A percentile compares a stretch with the other conserved stretches of the same genome.
These are phyloP conservation scores for Sebastes fasciatus DNA, from an alignment of 2,113 vertebrate genomes.

Conservation along the genomic window DNA sequence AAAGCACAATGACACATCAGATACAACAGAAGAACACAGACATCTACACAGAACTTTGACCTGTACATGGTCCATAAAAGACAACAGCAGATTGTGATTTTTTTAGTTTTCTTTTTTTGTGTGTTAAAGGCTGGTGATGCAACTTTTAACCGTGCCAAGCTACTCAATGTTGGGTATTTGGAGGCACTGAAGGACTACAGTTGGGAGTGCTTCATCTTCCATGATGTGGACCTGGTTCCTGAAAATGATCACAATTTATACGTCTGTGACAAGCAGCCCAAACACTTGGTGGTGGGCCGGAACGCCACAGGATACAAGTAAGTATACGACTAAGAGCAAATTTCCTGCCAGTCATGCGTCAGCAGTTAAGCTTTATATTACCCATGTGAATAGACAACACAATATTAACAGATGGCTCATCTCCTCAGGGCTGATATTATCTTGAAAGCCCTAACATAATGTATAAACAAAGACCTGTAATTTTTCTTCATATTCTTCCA, in stretches of 20 bases:
- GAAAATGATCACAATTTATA: conserved; percentile 97
- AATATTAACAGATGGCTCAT: not conserved
- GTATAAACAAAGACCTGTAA: not conserved
- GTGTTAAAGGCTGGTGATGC: conserved; percentile 86
- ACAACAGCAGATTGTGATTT: not conserved
- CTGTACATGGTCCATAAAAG: not conserved
- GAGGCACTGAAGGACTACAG: conserved; percentile 92
- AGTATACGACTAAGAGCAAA: conserved; percentile 49
- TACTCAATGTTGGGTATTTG: conserved; percentile 95
- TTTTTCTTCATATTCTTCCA: not conserved
- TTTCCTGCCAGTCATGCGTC: not conserved
- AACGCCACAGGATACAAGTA: conserved; percentile 97
- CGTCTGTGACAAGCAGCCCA: conserved; percentile 90
- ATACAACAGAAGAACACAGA: not conserved
- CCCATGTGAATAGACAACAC: not conserved
- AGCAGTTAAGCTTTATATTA: not conserved
- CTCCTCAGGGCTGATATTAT: not conserved
- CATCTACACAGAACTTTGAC: not conserved
- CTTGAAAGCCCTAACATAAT: not conserved
- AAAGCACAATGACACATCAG: not conserved
- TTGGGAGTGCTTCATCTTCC: conserved; percentile 98
- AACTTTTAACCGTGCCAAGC: conserved; percentile 96
- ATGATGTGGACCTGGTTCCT: conserved; percentile 96
- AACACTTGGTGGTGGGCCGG: conserved; percentile 95
- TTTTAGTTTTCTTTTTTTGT: not conserved